Evolutionary conservation across 2,113 vertebrate species (phyloP), one percentile per base, ranked within the genome.

Genomic region (Alligator sinensis): DNA sequence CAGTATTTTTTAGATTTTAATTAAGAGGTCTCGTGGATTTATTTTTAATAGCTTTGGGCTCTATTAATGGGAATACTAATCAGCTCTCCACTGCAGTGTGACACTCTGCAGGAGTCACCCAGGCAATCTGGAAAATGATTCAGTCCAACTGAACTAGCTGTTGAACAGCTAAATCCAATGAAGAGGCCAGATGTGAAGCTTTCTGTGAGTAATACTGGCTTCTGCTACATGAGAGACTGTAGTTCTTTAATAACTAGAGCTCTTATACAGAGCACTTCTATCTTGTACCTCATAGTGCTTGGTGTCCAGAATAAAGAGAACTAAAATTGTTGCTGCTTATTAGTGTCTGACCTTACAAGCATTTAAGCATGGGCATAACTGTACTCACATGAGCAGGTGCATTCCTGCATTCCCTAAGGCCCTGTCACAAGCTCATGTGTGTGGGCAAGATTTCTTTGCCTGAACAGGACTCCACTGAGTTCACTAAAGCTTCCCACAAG

Each of bases 1-100:
- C 68, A 93, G 90, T 93, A 95, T 82, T 97, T 96, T 96, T 1
- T 10, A 81, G 68, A 34, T 80, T 97, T 96, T 84, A 97, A 98
- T 98, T 98, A 97, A 98, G 94, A 97, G 89, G 92, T 95, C 81
- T 95, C 92, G 96, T 96, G 85, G 94, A 93, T 97, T 97, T 97
- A 96, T 97, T 98, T 97, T 97, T 98, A 96, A 97, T 96, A 96
- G 96, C 96, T 96, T 90, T 95, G 90, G 91, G 93, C 93, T 96
- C 94, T 93, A 74, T 93, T 96, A 96, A 94, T 55, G 85, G 78
- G 81, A 64, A 95, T 78, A 77, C 55, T 96, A 97, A 97, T 97
- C 91, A 91, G 75, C 92, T 96, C 93, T 96, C 77, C 28, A 86
- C 87, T 76, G 94, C 74, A 22, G 27, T 84, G 66, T 87, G 63